Conservation (phyloP, 2,797 vertebrate genomes). For the Hemibagrus guttatus region DNA sequence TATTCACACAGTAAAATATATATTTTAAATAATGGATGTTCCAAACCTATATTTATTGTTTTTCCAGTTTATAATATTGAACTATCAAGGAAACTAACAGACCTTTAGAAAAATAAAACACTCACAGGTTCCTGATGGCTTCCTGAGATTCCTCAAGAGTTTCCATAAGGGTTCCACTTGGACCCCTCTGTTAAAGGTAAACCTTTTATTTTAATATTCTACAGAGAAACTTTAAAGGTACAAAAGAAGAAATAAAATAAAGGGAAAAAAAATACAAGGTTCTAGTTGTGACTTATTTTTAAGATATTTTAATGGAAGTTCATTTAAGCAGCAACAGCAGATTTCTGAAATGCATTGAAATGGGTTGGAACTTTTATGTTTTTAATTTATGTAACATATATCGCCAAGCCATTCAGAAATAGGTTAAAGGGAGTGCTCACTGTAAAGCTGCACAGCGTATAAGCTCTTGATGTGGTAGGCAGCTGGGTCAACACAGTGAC, state of each 20-base stretch:
- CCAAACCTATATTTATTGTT: not conserved
- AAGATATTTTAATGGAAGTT: not conserved
- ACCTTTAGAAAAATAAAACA: slow-evolving; percentile 1
- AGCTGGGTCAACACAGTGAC: slow-evolving; percentile 59
- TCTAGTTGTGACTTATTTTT: not conserved
- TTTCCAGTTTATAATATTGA: not conserved
- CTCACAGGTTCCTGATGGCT: not conserved
- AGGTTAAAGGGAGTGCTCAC: slow-evolving; percentile 61
- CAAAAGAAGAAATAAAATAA: not conserved
- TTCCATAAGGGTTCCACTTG: too few relatives aligned
- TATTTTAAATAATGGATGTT: not conserved
- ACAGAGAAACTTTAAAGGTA: not conserved
- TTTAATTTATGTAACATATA: slow-evolving; percentile 60
- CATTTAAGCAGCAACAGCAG: slow-evolving; percentile 19
- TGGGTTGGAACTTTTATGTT: slow-evolving; percentile 55
- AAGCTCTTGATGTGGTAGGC: slow-evolving; percentile 72
- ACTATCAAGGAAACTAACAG: not conserved
- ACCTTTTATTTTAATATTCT: not conserved
- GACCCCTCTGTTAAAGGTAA: not conserved
- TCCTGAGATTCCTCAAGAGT: not conserved
- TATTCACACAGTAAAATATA: not conserved
- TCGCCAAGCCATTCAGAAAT: slow-evolving; percentile 50
- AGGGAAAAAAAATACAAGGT: too few relatives aligned
- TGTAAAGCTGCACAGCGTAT: slow-evolving; percentile 55
- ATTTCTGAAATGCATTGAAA: slow-evolving; percentile 2